Conservation (phyloP, 2,888 invertebrate species). For the Pinctada fucata region DNA sequence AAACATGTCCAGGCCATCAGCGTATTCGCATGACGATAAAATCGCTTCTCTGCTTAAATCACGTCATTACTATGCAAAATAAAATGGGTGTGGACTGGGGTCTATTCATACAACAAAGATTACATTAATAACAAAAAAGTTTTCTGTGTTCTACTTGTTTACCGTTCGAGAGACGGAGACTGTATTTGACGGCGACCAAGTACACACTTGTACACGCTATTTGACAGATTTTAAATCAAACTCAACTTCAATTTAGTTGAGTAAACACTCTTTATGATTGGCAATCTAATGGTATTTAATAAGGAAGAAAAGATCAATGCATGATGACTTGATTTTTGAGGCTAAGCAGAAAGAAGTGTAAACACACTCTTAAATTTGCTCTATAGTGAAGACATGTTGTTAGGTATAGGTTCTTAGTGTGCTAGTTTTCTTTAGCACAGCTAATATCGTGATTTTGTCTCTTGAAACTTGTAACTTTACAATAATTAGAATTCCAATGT, state of each 20-base stretch:
- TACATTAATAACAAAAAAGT: slow-evolving; percentile 5
- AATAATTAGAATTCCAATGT: too few relatives aligned
- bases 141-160: slow-evolving; percentile 1
- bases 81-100: slow-evolving; percentile 9
- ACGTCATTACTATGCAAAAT: slow-evolving; percentile 11
- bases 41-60: background rate
- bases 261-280: slow-evolving; percentile 9
- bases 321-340: background rate
- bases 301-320: slow-evolving; percentile 1
- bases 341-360: too few relatives aligned
- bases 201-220: slow-evolving; percentile 1
- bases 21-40: background rate
- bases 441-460: too few relatives aligned
- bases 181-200: background rate
- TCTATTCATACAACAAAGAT: slow-evolving; percentile 6
- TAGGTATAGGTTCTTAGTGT: background rate
- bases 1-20: background rate
- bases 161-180: background rate
- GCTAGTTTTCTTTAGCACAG: background rate
- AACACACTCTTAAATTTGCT: too few relatives aligned
- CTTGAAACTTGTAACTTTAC: too few relatives aligned
- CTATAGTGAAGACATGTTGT: too few relatives aligned
- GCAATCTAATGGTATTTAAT: background rate
- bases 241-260: background rate
- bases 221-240: slow-evolving; percentile 14